These are phyloP conservation scores for Cylloceria caligata DNA, from an alignment of 2,888 invertebrate genomes.

Conservation along the genomic window DNA sequence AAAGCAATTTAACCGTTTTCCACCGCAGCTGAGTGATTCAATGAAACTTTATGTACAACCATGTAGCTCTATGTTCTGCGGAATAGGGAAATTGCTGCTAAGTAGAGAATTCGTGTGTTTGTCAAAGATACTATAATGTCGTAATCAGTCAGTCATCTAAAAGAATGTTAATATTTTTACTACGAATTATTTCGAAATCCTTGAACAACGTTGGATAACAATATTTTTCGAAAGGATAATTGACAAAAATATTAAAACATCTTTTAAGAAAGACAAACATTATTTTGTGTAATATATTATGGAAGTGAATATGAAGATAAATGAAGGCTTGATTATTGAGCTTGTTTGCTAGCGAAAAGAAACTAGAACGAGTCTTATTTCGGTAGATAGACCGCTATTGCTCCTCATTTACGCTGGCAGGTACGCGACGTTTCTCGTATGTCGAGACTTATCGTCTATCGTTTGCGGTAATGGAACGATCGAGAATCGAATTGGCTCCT, in stretches of 20 bases:
- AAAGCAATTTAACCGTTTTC: slow-evolving; percentile 41
- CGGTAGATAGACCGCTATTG: background rate
- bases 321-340: too few relatives aligned
- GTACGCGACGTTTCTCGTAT: slow-evolving; percentile 29
- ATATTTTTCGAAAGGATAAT: too few relatives aligned
- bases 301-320: too few relatives aligned
- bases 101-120: background rate
- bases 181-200: background rate
- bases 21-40: background rate
- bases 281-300: too few relatives aligned
- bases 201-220: background rate
- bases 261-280: too few relatives aligned
- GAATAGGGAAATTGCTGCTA: slow-evolving; percentile 11
- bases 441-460: slow-evolving; percentile 50
- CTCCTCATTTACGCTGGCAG: background rate
- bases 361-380: background rate
- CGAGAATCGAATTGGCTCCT: slow-evolving; percentile 28
- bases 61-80: background rate
- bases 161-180: background rate
- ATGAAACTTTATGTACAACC: background rate
- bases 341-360: background rate
- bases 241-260: too few relatives aligned
- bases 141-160: background rate
- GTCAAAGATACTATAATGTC: background rate
- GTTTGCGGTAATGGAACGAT: slow-evolving; percentile 51